These are phyloP conservation scores for Drosophila longiperda DNA, from an alignment of 2,888 invertebrate genomes.

Conservation along the genomic window DNA sequence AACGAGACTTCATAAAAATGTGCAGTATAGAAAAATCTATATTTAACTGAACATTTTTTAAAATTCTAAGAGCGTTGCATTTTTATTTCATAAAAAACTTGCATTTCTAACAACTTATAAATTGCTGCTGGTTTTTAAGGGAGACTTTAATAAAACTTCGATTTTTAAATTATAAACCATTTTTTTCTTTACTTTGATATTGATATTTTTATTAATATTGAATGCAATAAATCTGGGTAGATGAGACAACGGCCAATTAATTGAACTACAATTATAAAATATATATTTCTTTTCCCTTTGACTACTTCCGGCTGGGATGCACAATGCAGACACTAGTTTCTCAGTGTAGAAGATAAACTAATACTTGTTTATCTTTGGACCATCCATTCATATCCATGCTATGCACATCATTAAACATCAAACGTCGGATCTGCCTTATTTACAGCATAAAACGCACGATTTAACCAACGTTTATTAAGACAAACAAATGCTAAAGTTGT, in stretches of 20 bases:
- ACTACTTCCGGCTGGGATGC: neutral
- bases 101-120: neutral
- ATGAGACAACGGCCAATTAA: neutral
- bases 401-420: slow-evolving; percentile 60
- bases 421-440: slow-evolving; percentile 64
- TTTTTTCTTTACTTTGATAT: neutral
- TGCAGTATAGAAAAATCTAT: neutral
- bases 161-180: neutral
- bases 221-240: neutral
- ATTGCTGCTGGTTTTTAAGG: neutral
- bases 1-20: neutral
- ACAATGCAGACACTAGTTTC: neutral
- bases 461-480: slow-evolving; percentile 55
- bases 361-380: neutral
- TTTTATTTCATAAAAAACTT: neutral
- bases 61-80: neutral
- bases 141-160: neutral
- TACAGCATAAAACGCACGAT: slow-evolving; percentile 74
- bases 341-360: neutral
- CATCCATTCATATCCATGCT: slow-evolving; percentile 9
- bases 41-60: neutral
- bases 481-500: slow-evolving; percentile 50
- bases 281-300: neutral
- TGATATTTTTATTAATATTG: neutral
- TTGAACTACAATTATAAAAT: neutral